Evolutionary conservation across 2,113 vertebrate species (phyloP), one percentile per base, ranked within the genome.

Genomic region (Coracopsis vasa): DNA sequence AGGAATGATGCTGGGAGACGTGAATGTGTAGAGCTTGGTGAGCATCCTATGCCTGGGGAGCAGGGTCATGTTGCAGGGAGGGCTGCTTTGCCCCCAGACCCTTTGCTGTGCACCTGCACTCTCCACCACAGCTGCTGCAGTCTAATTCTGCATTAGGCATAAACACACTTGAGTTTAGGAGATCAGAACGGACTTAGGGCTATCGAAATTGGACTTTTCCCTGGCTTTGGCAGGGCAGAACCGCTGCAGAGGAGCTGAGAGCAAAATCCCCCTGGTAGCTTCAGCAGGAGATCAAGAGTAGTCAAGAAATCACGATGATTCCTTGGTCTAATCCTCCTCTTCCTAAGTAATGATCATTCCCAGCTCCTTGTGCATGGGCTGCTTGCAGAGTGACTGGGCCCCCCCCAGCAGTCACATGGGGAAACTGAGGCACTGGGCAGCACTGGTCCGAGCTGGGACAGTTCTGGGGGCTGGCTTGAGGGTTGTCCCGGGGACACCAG

Each of bases 81-180:
- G 69, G 44, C 25, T 35, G 39, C 35, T 29, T 5, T 50, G 58
- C 44, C 54, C 60, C 50, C 47, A 7, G 48, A 6, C 37, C 47
- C 67, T 16, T n/a, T 3, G 9, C 58, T 2, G 1, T 0, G 6
- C 39, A 1, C 4, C 69, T 7, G 1, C 5, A 0, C 15, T 1
- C 74, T 18, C 37, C 24, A 0, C 3, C 7, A 0, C 0, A 2
- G 50, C 67, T 18, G 37, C 69, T 0, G 31, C 0, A 4, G 1
- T 51, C 87, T 85, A 72, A 72, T 88, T 79, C 85, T 9, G 1
- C 23, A 21, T 78, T 79, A 85, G 24, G 75, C 51, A 3, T 13
- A 54, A 84, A 47, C 9, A 16, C 21, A 1, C 12, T 24, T 0
- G 25, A 74, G 3, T 94, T 92, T 44, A 65, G 50, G 66, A 27